A percentile compares a stretch with the other conserved stretches of the same genome.
These are phyloP conservation scores for Aphrophora alni DNA, from an alignment of 2,888 invertebrate species.

Conservation along the genomic window DNA sequence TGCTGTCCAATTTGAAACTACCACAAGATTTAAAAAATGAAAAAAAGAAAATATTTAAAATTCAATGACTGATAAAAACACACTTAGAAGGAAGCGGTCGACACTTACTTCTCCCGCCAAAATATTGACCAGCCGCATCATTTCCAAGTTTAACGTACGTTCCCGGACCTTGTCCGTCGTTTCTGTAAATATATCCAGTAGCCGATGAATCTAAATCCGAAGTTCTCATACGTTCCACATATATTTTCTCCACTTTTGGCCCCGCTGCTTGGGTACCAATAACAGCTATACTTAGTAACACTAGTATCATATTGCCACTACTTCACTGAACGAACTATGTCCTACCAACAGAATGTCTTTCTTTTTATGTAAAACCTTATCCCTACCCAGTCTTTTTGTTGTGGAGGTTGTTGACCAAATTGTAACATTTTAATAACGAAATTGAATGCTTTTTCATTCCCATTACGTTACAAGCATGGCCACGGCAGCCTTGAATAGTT, in stretches of 20 bases:
- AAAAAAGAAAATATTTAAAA: no score
- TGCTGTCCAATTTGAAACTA: no score
- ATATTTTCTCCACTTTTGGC: constrained; percentile 39
- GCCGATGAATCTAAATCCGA: constrained; percentile 49
- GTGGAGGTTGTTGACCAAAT: constrained; percentile 2
- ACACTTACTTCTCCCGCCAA: constrained; percentile 28
- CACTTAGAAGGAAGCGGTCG: no score
- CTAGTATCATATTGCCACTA: not conserved
- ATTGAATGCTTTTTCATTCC: not conserved
- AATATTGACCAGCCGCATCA: constrained; percentile 42
- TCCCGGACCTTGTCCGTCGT: constrained; percentile 49
- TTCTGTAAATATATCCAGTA: constrained; percentile 51
- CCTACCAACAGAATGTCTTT: not conserved
- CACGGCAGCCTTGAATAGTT: not conserved
- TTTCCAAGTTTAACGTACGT: constrained; percentile 48
- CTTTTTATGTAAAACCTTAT: not conserved
- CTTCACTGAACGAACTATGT: not conserved
- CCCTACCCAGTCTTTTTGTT: not conserved
- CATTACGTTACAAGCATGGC: not conserved
- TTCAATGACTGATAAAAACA: no score
- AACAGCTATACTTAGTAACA: not conserved
- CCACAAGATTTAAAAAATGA: no score
- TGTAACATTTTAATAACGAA: not conserved
- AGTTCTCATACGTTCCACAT: constrained; percentile 41
- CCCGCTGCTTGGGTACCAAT: not conserved